Percentiles rank a stretch among this genome's conserved stretches.
phyloP scores from a whole-genome alignment of 2,797 vertebrate genomes.

The Sebastes hopkinsi region DNA sequence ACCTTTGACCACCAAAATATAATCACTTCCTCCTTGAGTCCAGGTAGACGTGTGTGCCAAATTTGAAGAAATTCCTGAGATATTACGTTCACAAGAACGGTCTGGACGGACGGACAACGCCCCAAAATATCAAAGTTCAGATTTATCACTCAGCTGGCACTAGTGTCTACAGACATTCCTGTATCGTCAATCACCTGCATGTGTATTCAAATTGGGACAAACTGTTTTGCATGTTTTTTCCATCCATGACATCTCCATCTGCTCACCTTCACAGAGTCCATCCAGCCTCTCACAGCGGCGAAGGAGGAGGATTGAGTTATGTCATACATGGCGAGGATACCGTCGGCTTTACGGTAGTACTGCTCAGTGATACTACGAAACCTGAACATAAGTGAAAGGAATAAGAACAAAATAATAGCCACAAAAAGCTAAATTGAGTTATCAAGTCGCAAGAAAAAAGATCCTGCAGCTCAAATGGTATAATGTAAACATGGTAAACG shows the following conservation, averaged over 20 bases:
- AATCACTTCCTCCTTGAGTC: too few relatives aligned
- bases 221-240: conserved; percentile 55
- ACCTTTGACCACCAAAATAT: too few relatives aligned
- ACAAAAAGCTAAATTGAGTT: background rate
- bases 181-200: background rate
- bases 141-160: background rate
- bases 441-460: background rate
- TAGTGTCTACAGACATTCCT: background rate
- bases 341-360: conserved; percentile 86
- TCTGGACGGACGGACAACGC: too few relatives aligned
- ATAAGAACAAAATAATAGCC: background rate
- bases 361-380: conserved; percentile 88
- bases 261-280: conserved; percentile 85
- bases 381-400: conserved; percentile 56
- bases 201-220: conserved; percentile 47
- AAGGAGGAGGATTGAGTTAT: conserved; percentile 79
- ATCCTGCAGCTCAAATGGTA: background rate
- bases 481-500: background rate
- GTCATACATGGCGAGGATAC: conserved; percentile 87
- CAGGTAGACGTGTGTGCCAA: too few relatives aligned
- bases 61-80: too few relatives aligned
- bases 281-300: conserved; percentile 81
- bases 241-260: conserved; percentile 4
- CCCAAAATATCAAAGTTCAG: background rate
- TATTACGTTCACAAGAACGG: too few relatives aligned